Conservation (phyloP, 2,888 invertebrate species). For the Lobophora halterata region DNA sequence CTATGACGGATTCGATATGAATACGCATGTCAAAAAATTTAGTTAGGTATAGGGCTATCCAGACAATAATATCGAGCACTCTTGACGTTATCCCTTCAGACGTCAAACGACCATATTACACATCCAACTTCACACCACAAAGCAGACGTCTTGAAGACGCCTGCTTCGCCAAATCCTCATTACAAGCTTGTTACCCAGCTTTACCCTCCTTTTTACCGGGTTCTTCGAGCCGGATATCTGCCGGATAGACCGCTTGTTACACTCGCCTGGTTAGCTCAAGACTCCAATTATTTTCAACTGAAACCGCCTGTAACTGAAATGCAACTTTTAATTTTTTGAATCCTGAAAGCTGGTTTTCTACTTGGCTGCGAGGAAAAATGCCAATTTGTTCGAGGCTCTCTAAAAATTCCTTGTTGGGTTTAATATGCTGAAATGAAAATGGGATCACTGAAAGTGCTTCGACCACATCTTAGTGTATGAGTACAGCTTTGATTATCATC, state of each 20-base stretch:
- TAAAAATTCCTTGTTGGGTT: no score
- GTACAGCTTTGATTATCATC: no score
- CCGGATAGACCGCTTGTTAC: constrained; percentile 30
- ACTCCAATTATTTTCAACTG: constrained; percentile 74
- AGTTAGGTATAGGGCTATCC: no score
- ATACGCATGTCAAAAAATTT: no score
- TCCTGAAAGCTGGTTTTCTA: constrained; percentile 23
- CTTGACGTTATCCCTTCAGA: no score
- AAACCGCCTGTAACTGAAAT: constrained; percentile 60
- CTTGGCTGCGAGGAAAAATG: background rate
- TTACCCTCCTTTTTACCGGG: no score
- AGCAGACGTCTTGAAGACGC: constrained; percentile 43
- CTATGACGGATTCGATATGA: no score
- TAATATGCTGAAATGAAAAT: no score
- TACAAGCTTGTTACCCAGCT: constrained; percentile 57
- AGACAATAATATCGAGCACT: no score
- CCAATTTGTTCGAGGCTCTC: background rate
- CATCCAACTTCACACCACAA: constrained; percentile 31
- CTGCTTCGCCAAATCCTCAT: constrained; percentile 58
- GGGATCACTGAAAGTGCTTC: no score
- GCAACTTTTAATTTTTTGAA: constrained; percentile 50
- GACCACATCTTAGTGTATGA: no score
- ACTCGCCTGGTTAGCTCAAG: constrained; percentile 71
- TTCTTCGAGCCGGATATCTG: constrained; percentile 33
- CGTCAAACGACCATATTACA: no score